Percentiles rank a stretch among this genome's conserved stretches.
phyloP scores from a whole-genome alignment of 2,797 vertebrate genomes.

The Ctenopoma multispine region DNA sequence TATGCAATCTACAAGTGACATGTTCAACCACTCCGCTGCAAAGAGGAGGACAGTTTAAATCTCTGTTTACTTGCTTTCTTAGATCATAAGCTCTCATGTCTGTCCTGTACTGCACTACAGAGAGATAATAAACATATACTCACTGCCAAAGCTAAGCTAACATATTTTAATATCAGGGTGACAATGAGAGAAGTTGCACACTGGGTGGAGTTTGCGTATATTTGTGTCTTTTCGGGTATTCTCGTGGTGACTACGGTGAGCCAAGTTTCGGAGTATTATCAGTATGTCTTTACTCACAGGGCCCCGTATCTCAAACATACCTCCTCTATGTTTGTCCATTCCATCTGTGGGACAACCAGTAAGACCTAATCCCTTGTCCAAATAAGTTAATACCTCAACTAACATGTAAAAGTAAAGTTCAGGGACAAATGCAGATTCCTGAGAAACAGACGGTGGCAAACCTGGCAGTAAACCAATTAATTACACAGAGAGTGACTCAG shows the following conservation, averaged over 20 bases:
- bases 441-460: constrained; percentile 53
- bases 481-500: constrained; percentile 30
- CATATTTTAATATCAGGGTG: constrained; percentile 15
- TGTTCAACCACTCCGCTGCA: too few relatives aligned
- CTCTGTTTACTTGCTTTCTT: constrained; percentile 5
- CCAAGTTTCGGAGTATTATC: constrained; percentile 45
- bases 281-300: constrained; percentile 63
- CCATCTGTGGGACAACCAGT: constrained; percentile 70
- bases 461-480: constrained; percentile 73
- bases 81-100: constrained; percentile 20
- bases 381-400: constrained; percentile 81
- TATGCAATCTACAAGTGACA: too few relatives aligned
- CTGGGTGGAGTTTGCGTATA: constrained; percentile 16
- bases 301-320: constrained; percentile 70
- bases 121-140: constrained; percentile 34
- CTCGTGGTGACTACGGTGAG: constrained; percentile 38
- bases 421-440: constrained; percentile 77
- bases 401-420: constrained; percentile 82
- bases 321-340: constrained; percentile 75
- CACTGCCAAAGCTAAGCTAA: constrained; percentile 16
- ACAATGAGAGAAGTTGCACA: constrained; percentile 24
- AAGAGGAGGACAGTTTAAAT: background rate
- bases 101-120: constrained; percentile 19
- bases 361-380: constrained; percentile 73
- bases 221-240: constrained; percentile 22